Conservation (phyloP, 2,113 vertebrate genomes). For the Ascaphus truei region DNA sequence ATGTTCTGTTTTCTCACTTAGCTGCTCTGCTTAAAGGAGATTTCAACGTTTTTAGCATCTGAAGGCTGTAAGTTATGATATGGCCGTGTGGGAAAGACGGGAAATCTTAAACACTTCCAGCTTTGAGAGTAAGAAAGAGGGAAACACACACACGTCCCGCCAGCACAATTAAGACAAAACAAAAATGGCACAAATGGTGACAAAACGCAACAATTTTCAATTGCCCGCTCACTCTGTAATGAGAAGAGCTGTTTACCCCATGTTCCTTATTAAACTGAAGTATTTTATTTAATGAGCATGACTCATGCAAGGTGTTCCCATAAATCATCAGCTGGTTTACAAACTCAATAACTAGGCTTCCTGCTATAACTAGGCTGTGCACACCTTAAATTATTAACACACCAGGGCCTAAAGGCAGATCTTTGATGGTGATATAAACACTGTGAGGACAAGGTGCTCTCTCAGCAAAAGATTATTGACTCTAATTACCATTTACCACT, state of each 20-base stretch:
- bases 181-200: constrained; percentile 47
- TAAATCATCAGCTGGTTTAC: constrained; percentile 97
- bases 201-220: constrained; percentile 66
- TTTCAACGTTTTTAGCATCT: constrained; percentile 60
- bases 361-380: constrained; percentile 87
- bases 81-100: background rate
- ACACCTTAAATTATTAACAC: constrained; percentile 98
- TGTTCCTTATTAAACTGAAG: constrained; percentile 79
- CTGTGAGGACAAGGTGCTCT: constrained; percentile 93
- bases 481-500: constrained; percentile 92
- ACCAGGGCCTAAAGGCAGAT: constrained; percentile 89
- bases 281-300: constrained; percentile 91
- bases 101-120: constrained; percentile 30
- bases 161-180: constrained; percentile 52
- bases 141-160: background rate
- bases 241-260: constrained; percentile 69
- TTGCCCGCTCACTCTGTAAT: constrained; percentile 61
- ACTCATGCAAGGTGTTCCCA: constrained; percentile 91
- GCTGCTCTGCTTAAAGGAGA: constrained; percentile 63
- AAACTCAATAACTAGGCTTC: constrained; percentile 96
- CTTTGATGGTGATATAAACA: constrained; percentile 95
- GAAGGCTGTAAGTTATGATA: constrained; percentile 47
- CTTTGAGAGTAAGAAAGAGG: background rate
- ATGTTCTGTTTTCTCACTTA: constrained; percentile 75
- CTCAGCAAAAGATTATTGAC: constrained; percentile 97